Evolutionary conservation across 2,113 vertebrate species (phyloP), one percentile per base, ranked within the genome.

Genomic region (Scolopax mira): DNA sequence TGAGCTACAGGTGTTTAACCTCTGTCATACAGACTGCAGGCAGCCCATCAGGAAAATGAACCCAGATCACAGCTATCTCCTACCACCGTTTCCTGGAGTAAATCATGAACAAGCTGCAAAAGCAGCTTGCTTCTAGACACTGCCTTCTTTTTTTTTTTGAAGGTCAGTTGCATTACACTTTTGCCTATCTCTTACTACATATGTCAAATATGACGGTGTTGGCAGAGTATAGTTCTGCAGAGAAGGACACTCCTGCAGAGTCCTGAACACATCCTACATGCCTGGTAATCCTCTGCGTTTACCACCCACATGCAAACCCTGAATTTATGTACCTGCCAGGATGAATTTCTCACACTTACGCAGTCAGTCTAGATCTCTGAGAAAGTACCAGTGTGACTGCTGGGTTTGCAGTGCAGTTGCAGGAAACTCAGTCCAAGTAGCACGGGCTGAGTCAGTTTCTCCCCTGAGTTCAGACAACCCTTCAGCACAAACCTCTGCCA

Each of bases 1-100:
- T 0, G 0, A 6, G 5, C 7, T 79, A 2, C 11, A 7, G 7
- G 6, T 64, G 25, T n/a, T 79, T 16, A 60, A 28, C 7, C 7
- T 81, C 39, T 72, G 10, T 39, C 1, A 2, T 12, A 46, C 23
- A 39, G 39, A 31, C 17, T 65, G 8, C 33, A 52, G 15, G 35
- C 4, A 82, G 19, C 11, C 6, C 44, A 57, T 18, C 11, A 37
- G 62, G 17, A 90, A 57, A 73, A 64, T 7, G 3, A 70, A 4
- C 11, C 1, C 6, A 19, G 9, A 75, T 9, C 23, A 42, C 27
- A 23, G 12, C 7, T 13, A 30, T 13, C 6, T 62, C 46, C 22
- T 24, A 3, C 15, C 27, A 64, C 3, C 4, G 18, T 41, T 61
- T 65, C 31, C 11, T 22, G 49, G 13, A 19, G 3, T 91, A 66